A percentile compares a stretch with the other conserved stretches of the same genome.
These are phyloP conservation scores for Lysandra bellargus DNA, from an alignment of 2,888 invertebrate genomes.

Conservation along the genomic window DNA sequence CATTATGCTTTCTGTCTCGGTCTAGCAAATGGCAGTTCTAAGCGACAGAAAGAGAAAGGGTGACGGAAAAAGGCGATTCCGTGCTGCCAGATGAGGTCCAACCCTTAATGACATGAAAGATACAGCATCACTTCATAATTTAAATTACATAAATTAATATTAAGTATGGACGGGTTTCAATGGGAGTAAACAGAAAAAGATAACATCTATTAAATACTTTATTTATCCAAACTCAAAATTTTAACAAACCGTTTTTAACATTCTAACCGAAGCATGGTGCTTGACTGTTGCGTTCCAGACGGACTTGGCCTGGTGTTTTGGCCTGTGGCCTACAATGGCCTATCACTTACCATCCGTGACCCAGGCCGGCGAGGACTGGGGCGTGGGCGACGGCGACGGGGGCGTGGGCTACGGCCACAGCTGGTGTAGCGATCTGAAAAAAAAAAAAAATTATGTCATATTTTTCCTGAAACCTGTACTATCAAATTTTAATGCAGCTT, in stretches of 20 bases:
- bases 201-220: slow-evolving; percentile 33
- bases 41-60: too few species aligned
- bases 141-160: too few species aligned
- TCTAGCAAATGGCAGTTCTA: too few species aligned
- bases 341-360: slow-evolving; percentile 63
- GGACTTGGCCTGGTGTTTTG: slow-evolving; percentile 46
- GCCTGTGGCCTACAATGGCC: slow-evolving; percentile 38
- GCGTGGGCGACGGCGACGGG: slow-evolving; percentile 53
- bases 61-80: too few species aligned
- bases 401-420: slow-evolving; percentile 61
- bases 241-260: slow-evolving; percentile 33
- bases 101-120: too few species aligned
- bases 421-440: slow-evolving; percentile 64
- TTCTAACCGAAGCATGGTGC: slow-evolving; percentile 46
- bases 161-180: neutral
- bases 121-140: too few species aligned
- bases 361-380: slow-evolving; percentile 48
- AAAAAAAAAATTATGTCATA: neutral
- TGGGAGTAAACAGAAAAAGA: neutral
- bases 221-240: slow-evolving; percentile 32
- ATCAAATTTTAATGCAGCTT: too few species aligned
- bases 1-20: too few species aligned
- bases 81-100: too few species aligned
- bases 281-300: slow-evolving; percentile 64
- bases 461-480: too few species aligned